Base-by-base conservation (phyloP, 2,113 vertebrate species). In the Gadus macrocephalus region DNA sequence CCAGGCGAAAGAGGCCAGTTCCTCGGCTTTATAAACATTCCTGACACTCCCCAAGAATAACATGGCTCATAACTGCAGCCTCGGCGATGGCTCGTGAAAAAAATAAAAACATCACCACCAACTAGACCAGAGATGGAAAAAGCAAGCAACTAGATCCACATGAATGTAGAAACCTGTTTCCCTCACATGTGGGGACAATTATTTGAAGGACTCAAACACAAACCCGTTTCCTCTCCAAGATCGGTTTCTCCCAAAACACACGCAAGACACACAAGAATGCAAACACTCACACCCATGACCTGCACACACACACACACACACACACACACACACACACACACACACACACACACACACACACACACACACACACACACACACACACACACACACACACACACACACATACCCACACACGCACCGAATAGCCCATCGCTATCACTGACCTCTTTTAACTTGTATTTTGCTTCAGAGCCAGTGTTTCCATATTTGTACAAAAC, bases 11-110 rank as follows among this genome's bases (percentile, higher is more conserved):
- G 73, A 49, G 65, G 42, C 66, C 64, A 62, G 70, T 70, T 81
- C 70, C 71, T 81, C 73, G 75, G 85, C 78, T 71, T 83, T 72
- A 79, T 80, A 79, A 84, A 87, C 76, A 81, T 83, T 78, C 72
- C 70, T 84, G 69, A 82, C 78, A 75, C 79, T 82, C 78, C 67
- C 66, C 31, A 75, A 76, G 68, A 81, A 49, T 78, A 79, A 85
- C 65, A 80, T 64, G 81, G 27, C 68, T 71, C 73, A 66, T 71
- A 83, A 83, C 82, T 80, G 85, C 79, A 83, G 81, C 80, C 85
- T 66, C 68, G 68, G 71, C 77, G 16, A 72, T 72, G 78, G 55
- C 64, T 72, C 71, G 74, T 68, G 70, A 71, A 66, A 78, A 78
- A 49, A 14, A 49, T 70, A 58, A 58, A 58, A 17, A 58, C 15